Evolutionary conservation across 92 coral and sea anemone species (phyloP).

Genomic region (Porites evermanni): DNA sequence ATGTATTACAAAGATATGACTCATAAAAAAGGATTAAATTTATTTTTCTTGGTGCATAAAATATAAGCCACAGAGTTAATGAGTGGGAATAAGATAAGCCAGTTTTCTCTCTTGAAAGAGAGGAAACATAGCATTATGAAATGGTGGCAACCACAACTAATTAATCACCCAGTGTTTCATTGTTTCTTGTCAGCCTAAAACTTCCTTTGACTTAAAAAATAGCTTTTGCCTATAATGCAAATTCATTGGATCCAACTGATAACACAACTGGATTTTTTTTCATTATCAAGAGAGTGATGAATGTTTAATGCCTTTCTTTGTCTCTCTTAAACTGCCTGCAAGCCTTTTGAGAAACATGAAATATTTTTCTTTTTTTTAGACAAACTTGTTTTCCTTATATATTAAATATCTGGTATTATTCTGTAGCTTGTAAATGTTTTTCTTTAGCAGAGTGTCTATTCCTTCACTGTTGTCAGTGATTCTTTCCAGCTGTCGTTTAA

Average conservation of each 20-base stretch:
- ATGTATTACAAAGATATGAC: no score
- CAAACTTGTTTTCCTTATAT: no score
- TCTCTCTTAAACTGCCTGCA: not conserved
- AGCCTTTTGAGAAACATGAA: not conserved
- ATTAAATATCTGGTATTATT: no score
- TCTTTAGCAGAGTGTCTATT: no score
- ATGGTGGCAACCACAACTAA: not conserved
- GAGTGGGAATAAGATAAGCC: not conserved
- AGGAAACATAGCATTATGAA: not conserved
- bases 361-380: no score
- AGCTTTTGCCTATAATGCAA: not conserved
- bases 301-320: not conserved
- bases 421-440: no score
- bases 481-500: no score
- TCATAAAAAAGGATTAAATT: not conserved
- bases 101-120: not conserved
- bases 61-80: not conserved
- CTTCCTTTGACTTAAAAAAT: not conserved
- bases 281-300: not conserved
- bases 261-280: not conserved
- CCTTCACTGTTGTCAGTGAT: no score
- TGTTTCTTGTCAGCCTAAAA: not conserved
- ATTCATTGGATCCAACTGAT: no score
- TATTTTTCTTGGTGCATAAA: constrained; percentile 5
- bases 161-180: not conserved